Percentiles rank a stretch among this genome's conserved stretches.
phyloP scores from a whole-genome alignment of 2,888 invertebrate species.

The Byasa hedistus region DNA sequence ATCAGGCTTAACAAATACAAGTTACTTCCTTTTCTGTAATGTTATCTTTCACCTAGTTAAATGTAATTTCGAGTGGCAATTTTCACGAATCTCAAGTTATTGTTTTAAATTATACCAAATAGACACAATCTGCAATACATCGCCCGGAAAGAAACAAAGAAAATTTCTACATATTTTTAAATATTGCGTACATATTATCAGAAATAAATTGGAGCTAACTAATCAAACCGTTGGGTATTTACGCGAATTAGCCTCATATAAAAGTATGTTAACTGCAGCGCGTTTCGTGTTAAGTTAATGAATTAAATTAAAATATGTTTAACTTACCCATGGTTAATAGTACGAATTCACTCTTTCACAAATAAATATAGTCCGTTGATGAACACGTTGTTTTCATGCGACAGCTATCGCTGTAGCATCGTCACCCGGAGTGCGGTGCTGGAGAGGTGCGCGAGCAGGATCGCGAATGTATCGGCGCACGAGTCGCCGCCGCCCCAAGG shows the following conservation, averaged over 20 bases:
- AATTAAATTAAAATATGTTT: background rate
- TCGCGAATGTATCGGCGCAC: conserved; percentile 31
- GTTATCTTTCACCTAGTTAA: conserved; percentile 5
- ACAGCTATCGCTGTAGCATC: conserved; percentile 66
- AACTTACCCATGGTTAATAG: conserved; percentile 64
- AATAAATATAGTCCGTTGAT: conserved; percentile 58
- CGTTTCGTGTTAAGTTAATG: background rate
- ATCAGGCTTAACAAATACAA: background rate
- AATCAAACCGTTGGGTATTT: conserved; percentile 6
- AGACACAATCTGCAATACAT: background rate
- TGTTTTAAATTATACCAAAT: conserved; percentile 1
- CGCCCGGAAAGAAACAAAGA: background rate
- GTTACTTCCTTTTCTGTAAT: background rate
- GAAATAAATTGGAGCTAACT: background rate
- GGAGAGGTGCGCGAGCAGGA: conserved; percentile 47
- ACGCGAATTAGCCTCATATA: conserved; percentile 11
- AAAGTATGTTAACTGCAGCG: conserved; percentile 15
- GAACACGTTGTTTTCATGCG: conserved; percentile 59
- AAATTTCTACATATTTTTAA: conserved; percentile 15
- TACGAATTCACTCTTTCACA: conserved; percentile 65
- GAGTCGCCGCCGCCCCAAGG: conserved; percentile 54
- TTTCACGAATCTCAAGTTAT: conserved; percentile 30
- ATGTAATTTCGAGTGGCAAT: conserved; percentile 33
- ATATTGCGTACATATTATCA: conserved; percentile 20
- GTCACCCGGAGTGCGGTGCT: conserved; percentile 59